phyloP scores from a whole-genome alignment of 30 jellyfish, hydroid and myxozoan genomes.

The Pseudorhiza aurosa region DNA sequence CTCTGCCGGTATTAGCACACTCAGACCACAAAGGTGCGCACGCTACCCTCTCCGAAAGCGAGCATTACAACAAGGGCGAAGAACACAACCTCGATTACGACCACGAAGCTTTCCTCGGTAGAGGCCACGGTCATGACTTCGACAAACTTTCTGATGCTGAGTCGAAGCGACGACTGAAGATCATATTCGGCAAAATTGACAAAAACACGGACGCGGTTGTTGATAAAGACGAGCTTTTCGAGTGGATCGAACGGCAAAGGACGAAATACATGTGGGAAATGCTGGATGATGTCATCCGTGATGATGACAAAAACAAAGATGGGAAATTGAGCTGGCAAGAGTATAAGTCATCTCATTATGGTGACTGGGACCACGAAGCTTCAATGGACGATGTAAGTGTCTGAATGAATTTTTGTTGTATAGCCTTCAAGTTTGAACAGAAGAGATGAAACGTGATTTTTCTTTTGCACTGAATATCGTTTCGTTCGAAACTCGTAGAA shows the following conservation, averaged over 20 bases:
- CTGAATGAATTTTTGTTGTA: too few species aligned
- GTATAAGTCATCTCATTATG: constrained; percentile 85
- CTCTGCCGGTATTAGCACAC: constrained; percentile 11
- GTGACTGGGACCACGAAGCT: constrained; percentile 94
- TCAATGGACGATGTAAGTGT: constrained; percentile 84
- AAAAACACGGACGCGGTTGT: constrained; percentile 62
- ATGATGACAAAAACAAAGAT: constrained; percentile 84
- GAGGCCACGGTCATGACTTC: constrained; percentile 93
- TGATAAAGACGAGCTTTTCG: constrained; percentile 62
- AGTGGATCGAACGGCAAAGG: constrained; percentile 90
- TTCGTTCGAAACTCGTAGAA: too few species aligned
- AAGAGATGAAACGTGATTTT: too few species aligned
- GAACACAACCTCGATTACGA: constrained; percentile 86
- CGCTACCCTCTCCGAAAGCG: constrained; percentile 74
- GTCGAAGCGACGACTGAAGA: constrained; percentile 72
- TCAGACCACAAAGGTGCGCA: constrained; percentile 66
- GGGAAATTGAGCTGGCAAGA: constrained; percentile 81
- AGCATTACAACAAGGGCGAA: constrained; percentile 68
- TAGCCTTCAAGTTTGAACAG: too few species aligned
- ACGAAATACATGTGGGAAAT: constrained; percentile 92
- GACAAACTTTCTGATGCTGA: constrained; percentile 81
- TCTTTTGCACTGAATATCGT: too few species aligned
- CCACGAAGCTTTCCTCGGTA: constrained; percentile 95
- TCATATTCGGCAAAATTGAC: constrained; percentile 81
- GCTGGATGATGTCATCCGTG: constrained; percentile 79